Evolutionary conservation across 2,113 vertebrate species (phyloP).

Genomic region (Motacilla tschutschensis): DNA sequence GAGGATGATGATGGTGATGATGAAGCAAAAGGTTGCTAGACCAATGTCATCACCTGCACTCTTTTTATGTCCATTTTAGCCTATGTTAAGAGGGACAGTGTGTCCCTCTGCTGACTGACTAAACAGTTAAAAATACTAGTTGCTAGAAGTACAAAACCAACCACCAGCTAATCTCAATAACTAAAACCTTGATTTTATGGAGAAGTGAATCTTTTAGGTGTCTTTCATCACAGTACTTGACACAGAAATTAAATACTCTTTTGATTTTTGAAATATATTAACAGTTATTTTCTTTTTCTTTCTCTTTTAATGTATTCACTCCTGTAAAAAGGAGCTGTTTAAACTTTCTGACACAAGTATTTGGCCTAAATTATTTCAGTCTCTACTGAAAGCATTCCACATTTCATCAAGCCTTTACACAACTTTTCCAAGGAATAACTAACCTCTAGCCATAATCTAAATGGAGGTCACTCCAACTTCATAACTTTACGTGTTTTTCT

Average conservation of each 20-base stretch:
- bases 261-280: background rate
- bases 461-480: background rate
- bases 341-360: background rate
- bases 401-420: background rate
- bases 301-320: background rate
- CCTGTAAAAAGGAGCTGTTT: background rate
- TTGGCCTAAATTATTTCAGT: background rate
- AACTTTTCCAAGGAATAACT: background rate
- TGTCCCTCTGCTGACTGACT: background rate
- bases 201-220: background rate
- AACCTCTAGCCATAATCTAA: background rate
- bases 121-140: background rate
- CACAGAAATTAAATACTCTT: background rate
- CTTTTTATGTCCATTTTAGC: background rate
- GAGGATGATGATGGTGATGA: background rate
- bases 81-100: background rate
- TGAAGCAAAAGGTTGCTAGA: background rate
- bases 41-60: background rate
- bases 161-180: background rate
- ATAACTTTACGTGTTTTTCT: background rate
- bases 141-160: background rate
- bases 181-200: background rate
- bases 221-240: background rate
- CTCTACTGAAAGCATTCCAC: background rate
- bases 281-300: background rate